Evolutionary conservation across 2,113 vertebrate species (phyloP).

Genomic region (Promerops cafer): DNA sequence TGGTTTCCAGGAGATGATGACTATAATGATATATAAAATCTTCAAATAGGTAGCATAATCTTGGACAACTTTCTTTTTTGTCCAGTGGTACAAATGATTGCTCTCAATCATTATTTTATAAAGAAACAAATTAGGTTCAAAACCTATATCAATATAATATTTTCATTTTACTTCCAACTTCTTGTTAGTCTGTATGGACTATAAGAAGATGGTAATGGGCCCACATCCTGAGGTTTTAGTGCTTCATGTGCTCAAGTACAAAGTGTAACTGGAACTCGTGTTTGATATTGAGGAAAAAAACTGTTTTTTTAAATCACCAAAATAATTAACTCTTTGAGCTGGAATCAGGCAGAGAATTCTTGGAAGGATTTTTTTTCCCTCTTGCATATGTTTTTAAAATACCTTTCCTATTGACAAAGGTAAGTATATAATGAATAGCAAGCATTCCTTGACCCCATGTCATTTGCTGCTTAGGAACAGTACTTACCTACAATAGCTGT

Average conservation of each 20-base stretch:
- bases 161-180: neutral
- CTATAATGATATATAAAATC: neutral
- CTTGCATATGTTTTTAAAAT: neutral
- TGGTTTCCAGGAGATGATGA: constrained; percentile 25
- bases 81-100: neutral
- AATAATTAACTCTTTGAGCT: neutral
- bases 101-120: neutral
- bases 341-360: neutral
- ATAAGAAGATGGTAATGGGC: neutral
- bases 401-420: neutral
- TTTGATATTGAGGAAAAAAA: neutral
- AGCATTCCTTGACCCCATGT: neutral
- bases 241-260: neutral
- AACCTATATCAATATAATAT: neutral
- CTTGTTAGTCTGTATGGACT: neutral
- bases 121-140: neutral
- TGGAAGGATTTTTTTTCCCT: neutral
- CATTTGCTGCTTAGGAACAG: neutral
- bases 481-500: neutral
- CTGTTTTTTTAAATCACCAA: neutral
- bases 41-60: neutral
- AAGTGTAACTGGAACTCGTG: neutral
- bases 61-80: neutral
- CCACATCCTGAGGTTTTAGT: neutral
- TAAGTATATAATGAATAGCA: neutral